These are phyloP conservation scores for Cavia aperea DNA, from an alignment of 2,113 vertebrate genomes.

Conservation along the genomic window DNA sequence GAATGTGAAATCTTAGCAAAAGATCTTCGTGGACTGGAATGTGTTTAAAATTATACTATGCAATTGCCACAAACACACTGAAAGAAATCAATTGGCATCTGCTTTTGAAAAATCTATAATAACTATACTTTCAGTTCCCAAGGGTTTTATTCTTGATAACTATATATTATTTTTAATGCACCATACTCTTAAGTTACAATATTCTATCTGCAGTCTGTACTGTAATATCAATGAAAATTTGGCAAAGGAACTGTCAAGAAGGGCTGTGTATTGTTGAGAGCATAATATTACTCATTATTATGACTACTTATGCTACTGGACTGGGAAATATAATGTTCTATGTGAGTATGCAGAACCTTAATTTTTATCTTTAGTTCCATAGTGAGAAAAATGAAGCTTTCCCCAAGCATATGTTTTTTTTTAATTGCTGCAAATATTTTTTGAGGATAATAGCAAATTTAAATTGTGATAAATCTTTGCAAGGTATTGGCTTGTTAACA, in stretches of 20 bases:
- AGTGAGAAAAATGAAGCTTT: conserved; percentile 18
- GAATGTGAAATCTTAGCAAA: background rate
- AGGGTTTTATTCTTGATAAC: conserved; percentile 24
- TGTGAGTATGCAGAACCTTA: background rate
- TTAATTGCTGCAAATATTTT: background rate
- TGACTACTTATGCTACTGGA: background rate
- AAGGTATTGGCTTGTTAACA: background rate
- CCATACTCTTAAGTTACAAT: conserved; percentile 1
- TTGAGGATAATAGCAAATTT: conserved; percentile 15
- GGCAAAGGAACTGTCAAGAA: background rate
- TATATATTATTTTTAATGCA: conserved; percentile 37
- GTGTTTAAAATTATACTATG: background rate
- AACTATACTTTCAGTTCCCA: background rate
- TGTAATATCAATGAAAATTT: conserved; percentile 12
- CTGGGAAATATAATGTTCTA: conserved; percentile 12
- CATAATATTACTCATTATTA: background rate
- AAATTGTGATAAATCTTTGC: background rate
- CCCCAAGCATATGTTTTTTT: background rate
- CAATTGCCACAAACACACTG: background rate
- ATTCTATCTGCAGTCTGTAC: background rate
- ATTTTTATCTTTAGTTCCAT: conserved; percentile 32
- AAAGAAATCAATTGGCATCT: background rate
- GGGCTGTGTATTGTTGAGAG: background rate
- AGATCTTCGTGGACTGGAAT: background rate
- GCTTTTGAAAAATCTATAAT: conserved; percentile 27